Evolutionary conservation across 2,888 invertebrate species (phyloP), one percentile per base, ranked within the genome.

Genomic region (Rhaphigaster nebulosa): DNA sequence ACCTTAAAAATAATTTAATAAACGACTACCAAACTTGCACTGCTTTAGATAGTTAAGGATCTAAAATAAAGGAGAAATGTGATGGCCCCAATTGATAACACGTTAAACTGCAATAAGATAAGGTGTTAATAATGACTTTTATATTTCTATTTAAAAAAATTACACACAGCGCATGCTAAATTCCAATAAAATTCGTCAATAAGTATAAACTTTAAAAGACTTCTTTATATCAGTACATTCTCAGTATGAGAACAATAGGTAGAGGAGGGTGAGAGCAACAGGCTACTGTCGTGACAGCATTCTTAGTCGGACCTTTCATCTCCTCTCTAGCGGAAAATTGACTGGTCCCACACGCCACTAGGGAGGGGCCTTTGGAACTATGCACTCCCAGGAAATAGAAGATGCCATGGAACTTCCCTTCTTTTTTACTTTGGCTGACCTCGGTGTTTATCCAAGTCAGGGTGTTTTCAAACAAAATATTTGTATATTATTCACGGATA

Each of bases 251-350:
- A 76, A 76, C 38, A 65, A 76, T 76, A 76, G 70, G 2, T 3
- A 38, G 34, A 1, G 15, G 18, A 18, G 13, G 20, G 2, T 6
- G 18, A 76, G 70, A 38, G 34, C 70, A 10, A 23, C 5, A 76
- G 70, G 34, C 34, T 20, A 34, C 70, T 76, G 70, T 38, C 70
- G 70, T 76, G 70, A 76, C 38, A 38, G 70, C 70, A 23, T 76
- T 76, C 70, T 76, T 76, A 4, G 20, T 6, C 70, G 38, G 70
- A 15, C 70, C 70, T 76, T 76, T 76, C 70, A 76, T 76, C 70
- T 76, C 70, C 70, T 38, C 70, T 38, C 70, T 76, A 76, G 70
- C 70, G 70, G 70, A 76, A 76, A 76, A 76, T 76, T 76, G 70
- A 38, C 34, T 76, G 34, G 70, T 1, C 70, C 70, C 23, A 76